Percentiles rank a stretch among this genome's conserved stretches.
Evolutionary conservation across 1,140 invertebrate genomes (phyloP).

Genomic region (Nylanderia fulva): DNA sequence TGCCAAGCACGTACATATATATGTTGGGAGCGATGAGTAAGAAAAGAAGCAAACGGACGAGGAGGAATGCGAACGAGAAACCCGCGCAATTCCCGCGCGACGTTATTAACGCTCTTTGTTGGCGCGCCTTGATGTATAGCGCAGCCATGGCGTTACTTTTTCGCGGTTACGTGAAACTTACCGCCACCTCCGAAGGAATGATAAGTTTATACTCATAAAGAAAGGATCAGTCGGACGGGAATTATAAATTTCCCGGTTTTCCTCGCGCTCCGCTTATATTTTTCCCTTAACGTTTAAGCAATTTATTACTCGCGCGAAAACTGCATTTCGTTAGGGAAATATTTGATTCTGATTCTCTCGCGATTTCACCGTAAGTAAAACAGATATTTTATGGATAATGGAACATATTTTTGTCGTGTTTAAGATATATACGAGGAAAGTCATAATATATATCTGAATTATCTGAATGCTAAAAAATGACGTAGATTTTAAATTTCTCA

Average conservation of each 20-base stretch:
- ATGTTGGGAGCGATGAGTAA: not conserved
- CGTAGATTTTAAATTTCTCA: not conserved
- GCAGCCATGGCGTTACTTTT: not conserved
- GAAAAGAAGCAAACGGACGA: slow-evolving; percentile 1
- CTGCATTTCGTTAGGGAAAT: not conserved
- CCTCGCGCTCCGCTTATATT: not conserved
- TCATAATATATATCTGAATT: not conserved
- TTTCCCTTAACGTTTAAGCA: slow-evolving; percentile 29
- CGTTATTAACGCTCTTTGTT: slow-evolving; percentile 31
- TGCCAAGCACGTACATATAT: slow-evolving; percentile 4
- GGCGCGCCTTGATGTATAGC: not conserved
- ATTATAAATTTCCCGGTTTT: slow-evolving; percentile 20
- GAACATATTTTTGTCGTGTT: not conserved
- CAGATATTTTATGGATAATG: not conserved
- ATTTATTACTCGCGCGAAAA: slow-evolving; percentile 6
- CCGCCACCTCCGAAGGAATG: not conserved
- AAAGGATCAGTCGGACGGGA: slow-evolving; percentile 12
- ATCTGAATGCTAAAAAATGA: not conserved
- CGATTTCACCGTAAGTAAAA: not conserved
- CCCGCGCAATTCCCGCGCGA: not conserved
- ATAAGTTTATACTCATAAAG: slow-evolving; percentile 43
- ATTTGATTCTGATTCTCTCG: not conserved
- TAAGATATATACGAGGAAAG: not conserved
- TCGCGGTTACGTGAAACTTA: slow-evolving; percentile 35
- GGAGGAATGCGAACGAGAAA: slow-evolving; percentile 46